phyloP scores from a whole-genome alignment of 2,113 vertebrate species.

The Petroica traversi region DNA sequence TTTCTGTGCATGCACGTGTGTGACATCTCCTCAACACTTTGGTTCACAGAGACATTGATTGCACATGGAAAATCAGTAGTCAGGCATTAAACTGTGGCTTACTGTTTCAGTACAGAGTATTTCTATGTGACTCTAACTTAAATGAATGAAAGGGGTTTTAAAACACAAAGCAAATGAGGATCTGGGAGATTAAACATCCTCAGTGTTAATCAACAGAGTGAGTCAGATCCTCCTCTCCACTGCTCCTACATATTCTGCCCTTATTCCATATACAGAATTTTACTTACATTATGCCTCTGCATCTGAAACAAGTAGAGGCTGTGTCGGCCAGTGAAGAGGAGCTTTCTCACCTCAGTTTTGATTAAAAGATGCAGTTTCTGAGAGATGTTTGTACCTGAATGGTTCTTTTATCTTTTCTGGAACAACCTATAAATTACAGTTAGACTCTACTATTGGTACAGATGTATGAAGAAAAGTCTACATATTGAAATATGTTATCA shows the following conservation, averaged over 20 bases:
- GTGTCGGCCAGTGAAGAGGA: background rate
- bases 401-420: slow-evolving; percentile 80
- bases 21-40: background rate
- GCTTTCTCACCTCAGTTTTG: background rate
- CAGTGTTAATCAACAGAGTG: background rate
- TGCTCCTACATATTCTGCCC: background rate
- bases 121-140: background rate
- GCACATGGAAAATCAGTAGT: background rate
- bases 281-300: background rate
- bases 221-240: slow-evolving; percentile 24
- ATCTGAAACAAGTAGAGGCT: background rate
- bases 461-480: slow-evolving; percentile 80
- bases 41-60: background rate
- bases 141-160: slow-evolving; percentile 24
- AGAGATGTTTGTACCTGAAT: background rate
- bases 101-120: background rate
- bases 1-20: background rate
- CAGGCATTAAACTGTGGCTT: background rate
- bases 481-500: slow-evolving; percentile 86
- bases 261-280: background rate
- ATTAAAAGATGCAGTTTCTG: background rate
- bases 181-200: background rate
- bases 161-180: background rate
- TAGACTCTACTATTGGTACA: slow-evolving; percentile 77
- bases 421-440: slow-evolving; percentile 79